Evolutionary conservation across 2,888 invertebrate genomes (phyloP), one percentile per base, ranked within the genome.

Genomic region (Hirudinaria manillensis): DNA sequence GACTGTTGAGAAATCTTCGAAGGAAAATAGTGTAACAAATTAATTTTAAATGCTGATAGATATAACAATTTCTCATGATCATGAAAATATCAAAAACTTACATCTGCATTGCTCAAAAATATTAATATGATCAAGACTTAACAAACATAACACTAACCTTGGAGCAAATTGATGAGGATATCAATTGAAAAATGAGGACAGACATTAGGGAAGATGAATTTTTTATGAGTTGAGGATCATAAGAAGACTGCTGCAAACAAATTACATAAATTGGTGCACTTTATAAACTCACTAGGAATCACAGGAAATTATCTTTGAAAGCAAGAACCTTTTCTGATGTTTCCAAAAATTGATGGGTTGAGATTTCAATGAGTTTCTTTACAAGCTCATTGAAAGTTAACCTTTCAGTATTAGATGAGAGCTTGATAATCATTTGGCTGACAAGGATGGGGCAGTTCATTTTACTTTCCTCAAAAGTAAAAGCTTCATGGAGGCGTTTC

Each of bases 1-100:
- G 90, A 90, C 80, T 90, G 89, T 61, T 92, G 87, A 81, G 92
- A 91, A 83, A 91, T 89, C 88, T 88, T 79, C 36, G 79, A n/a
- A 74, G 13, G 45, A 45, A 45, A 45, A 36, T 29, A 55, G 2
- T 21, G 36, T 16, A 45, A 4, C 45, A 45, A 36, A 36, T 3
- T 36, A 6, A 10, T 36, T 36, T 6, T 6, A 36, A 36, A 36
- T 6, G 10, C 10, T 6, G 3, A 3, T 36, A 6, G 3, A 10
- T 36, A 6, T 36, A 36, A 36, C 36, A 36, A 36, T 36, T n/a
- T n/a, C n/a, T n/a, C 36, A 36, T 36, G 3, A 10, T 6, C 3
- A 36, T 36, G 13, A 13, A 56, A 56, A 56, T 56, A 27, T 56
- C 56, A 56, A 7, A 56, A 56, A 56, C 10, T 61, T 7, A 3